Base-by-base conservation (phyloP, 2,113 vertebrate genomes). In the Percopsis transmontana region DNA sequence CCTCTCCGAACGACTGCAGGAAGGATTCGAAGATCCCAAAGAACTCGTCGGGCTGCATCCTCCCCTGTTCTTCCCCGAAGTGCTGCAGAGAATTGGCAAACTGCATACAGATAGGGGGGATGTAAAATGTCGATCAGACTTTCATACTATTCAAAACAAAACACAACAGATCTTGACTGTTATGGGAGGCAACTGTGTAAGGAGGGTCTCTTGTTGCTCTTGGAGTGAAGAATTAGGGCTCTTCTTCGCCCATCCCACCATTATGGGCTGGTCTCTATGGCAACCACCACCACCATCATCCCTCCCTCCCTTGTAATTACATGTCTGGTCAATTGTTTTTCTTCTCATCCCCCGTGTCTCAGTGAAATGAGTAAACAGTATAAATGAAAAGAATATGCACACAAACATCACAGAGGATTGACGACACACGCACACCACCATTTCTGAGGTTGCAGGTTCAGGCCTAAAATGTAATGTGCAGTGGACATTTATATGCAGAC, bases 11-110 rank as follows among this genome's bases (percentile, higher is more conserved):
- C 9, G 96, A 96, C 91, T 95, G 95, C 55, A 99, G 84, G 91
- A 99, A 99, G 74, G 94, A 94, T 87, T 99, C 96, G 0, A 99
- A 98, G 82, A 97, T 98, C 66, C 97, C 96, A 23, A 99, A 99
- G 93, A 99, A 99, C 74, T 98, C 95, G 24, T 99, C 97, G 0
- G 97, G 97, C 90, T 98, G 96, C 95, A 97, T 95, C 85, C 93
- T 90, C 47, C 93, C 92, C 56, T 96, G 94, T 0, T 88, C 92
- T 57, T 99, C 97, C 77, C 97, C 97, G 72, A 99, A 99, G 91
- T 98, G 95, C 86, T 89, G 93, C 86, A 99, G 87, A 54, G 96
- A 93, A 86, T 94, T 96, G 90, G 91, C 48, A 44, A 96, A 99
- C 97, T 99, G 88, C 78, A 5, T 13, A 18, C 13, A 55, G 68